Conservation (phyloP, 2,113 vertebrate genomes). For the Dolichallabes microphthalmus region DNA sequence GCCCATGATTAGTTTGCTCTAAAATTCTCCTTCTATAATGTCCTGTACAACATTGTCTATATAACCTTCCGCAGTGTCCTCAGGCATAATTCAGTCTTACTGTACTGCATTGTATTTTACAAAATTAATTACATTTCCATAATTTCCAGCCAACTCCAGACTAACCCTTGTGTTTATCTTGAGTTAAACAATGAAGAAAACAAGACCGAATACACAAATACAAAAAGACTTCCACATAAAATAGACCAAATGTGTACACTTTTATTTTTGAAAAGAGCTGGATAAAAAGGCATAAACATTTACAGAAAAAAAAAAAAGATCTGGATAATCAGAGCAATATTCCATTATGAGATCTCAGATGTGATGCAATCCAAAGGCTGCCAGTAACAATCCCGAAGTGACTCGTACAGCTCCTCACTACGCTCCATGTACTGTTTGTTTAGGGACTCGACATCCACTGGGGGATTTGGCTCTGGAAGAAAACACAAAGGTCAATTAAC, state of each 20-base stretch:
- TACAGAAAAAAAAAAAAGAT: constrained; percentile 4
- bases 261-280: neutral
- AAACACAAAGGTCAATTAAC: neutral
- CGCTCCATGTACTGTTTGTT: constrained; percentile 86
- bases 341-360: constrained; percentile 74
- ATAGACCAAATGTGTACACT: neutral
- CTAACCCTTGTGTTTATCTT: neutral
- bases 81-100: neutral
- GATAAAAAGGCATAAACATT: constrained; percentile 40
- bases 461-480: constrained; percentile 66
- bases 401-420: constrained; percentile 88
- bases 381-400: constrained; percentile 88
- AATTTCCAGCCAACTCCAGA: neutral
- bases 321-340: constrained; percentile 55
- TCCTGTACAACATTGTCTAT: neutral
- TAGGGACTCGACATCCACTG: constrained; percentile 79
- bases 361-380: constrained; percentile 83
- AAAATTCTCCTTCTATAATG: neutral
- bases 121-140: constrained; percentile 23
- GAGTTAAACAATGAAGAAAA: neutral
- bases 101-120: neutral
- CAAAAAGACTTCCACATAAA: neutral
- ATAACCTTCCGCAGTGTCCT: neutral
- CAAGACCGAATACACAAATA: neutral
- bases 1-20: neutral